Base-by-base conservation (phyloP, 1,140 invertebrate species). In the Drosophila cardini region DNA sequence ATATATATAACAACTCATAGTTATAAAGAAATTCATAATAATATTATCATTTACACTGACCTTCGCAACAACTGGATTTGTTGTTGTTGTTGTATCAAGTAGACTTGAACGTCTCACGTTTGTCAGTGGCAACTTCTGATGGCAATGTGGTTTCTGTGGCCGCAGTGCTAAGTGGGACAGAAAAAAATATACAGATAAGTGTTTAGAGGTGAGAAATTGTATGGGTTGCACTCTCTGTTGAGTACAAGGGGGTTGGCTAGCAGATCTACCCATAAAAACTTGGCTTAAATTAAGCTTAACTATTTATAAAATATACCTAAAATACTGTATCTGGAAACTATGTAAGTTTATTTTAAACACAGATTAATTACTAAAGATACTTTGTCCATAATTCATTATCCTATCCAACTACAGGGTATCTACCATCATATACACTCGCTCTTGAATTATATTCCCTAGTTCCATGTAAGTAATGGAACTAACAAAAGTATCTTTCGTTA, bases 41-140 rank as follows among this genome's bases (percentile, higher is more conserved):
- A 65, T 50, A 53, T 72, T 56, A 63, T 60, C 65, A 63, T 77
- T 72, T 65, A 58, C 61, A 63, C 76, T 84, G 84, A 89, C 83
- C 83, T 84, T 87, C 80, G 71, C 60, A 64, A 77, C 64, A 68
- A 45, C 69, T 65, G 42, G 60, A 26, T 26, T 2, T n/a, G n/a
- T n/a, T n/a, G n/a, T n/a, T 21, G 30, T 52, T 34, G 36, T 60
- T 26, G 11, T 76, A 52, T 56, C 45, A 71, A 83, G 52, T 75
- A 62, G 75, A 71, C 75, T 78, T 67, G 61, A 79, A 67, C 65
- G 53, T 67, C 55, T 81, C 62, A 72, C 30, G 52, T 81, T 81
- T 56, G 45, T 40, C 76, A 81, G 50, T 72, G 61, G 63, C 48
- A n/a, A 9, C 45, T 72, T 57, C 52, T 21, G 77, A 75, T 78